Evolutionary conservation across 2,888 invertebrate species (phyloP).

Genomic region (Rhimphoctona megacephalus): DNA sequence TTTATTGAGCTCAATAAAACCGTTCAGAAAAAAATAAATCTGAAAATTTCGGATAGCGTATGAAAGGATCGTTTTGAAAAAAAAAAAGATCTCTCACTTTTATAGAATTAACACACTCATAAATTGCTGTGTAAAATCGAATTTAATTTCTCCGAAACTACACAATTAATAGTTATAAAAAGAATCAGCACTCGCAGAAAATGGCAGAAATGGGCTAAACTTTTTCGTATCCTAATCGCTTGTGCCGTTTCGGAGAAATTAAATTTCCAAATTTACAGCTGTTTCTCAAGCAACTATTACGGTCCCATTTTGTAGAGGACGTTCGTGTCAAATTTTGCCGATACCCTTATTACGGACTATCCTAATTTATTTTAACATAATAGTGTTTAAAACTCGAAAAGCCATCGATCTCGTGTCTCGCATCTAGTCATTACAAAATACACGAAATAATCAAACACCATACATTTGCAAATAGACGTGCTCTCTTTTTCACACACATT

Average conservation of each 20-base stretch:
- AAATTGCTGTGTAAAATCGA: no score
- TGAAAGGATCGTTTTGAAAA: no score
- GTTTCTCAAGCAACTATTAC: not conserved
- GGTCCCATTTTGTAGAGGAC: not conserved
- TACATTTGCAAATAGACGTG: slow-evolving; percentile 20
- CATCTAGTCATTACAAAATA: slow-evolving; percentile 20
- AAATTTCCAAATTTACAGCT: not conserved
- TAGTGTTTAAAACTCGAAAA: slow-evolving; percentile 26
- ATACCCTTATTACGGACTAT: slow-evolving; percentile 1
- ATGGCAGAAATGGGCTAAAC: not conserved
- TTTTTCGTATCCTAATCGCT: not conserved
- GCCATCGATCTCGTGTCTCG: slow-evolving; percentile 36
- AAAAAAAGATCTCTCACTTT: no score
- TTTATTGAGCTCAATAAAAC: no score
- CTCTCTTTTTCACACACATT: slow-evolving; percentile 15
- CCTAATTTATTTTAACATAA: not conserved
- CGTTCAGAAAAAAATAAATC: no score
- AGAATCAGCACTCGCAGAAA: not conserved
- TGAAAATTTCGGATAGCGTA: no score
- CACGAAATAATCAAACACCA: slow-evolving; percentile 25
- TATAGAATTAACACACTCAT: not conserved
- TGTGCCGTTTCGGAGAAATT: not conserved
- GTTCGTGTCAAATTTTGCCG: not conserved
- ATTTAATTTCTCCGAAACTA: no score
- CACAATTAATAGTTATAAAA: not conserved